Evolutionary conservation across 2,888 invertebrate genomes (phyloP), one percentile per base, ranked within the genome.

Genomic region (Orgyia antiqua): DNA sequence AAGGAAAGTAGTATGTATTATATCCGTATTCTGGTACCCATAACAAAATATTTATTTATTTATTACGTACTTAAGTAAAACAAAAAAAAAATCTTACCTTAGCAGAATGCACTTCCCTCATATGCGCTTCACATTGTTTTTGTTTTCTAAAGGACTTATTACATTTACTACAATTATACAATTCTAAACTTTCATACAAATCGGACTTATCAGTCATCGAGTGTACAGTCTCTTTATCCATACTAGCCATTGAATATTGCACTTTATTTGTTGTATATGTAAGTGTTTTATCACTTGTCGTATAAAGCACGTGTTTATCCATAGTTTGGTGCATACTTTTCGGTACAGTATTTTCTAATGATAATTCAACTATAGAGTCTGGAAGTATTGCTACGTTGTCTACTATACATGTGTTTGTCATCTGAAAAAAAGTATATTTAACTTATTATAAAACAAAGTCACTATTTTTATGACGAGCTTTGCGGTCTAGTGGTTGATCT

Each of bases 111-210:
- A 77, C 84, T 24, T 89, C 89, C 41, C 88, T 87, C 45, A 90
- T 76, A 54, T 92, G 91, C 1, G 86, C 77, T 39, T 91, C 91
- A 42, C 87, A 89, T 2, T 89, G 88, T 56, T 89, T 91, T 61
- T 90, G 89, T 29, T 90, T 88, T 36, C 89, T 77, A 52, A 91
- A 91, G 3, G 87, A 79, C 60, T 89, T 90, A 45, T 87, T 75
- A 31, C 87, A 79, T 64, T 79, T 82, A 3, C 58, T 51, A 42
- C 87, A 86, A 30, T 58, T 70, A 25, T 69, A 82, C 29, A 76
- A 32, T 8, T 77, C 80, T 18, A 78, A 32, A 0, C 66, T 58
- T 1, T 74, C 75, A 29, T 83, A 84, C 45, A 72, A 59, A 43
- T 65, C 87, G 29, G 49, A 25, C 42, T 77, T 77, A 10, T 69